Percentiles rank a stretch among this genome's conserved stretches.
phyloP scores from a whole-genome alignment of 2,888 invertebrate genomes.

The Cosmia trapezina region DNA sequence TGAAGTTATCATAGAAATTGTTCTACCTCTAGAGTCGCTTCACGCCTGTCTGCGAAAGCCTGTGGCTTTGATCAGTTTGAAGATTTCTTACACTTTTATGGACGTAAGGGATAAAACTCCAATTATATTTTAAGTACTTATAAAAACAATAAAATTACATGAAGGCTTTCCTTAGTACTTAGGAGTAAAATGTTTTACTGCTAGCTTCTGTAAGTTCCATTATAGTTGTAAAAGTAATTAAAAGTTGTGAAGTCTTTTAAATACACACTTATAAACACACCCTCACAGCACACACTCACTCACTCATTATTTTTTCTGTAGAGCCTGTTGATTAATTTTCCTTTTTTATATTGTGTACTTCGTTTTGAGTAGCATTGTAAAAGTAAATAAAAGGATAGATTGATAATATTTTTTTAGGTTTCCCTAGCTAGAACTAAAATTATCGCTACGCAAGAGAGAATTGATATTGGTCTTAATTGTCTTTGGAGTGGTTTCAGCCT shows the following conservation, averaged over 20 bases:
- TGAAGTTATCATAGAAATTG: too few relatives aligned
- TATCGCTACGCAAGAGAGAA: too few relatives aligned
- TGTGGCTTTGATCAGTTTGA: not conserved
- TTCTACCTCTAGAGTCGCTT: too few relatives aligned
- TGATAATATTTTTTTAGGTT: too few relatives aligned
- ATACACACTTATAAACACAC: too few relatives aligned
- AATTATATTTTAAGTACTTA: constrained; percentile 23
- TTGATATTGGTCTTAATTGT: too few relatives aligned
- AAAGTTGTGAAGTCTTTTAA: constrained; percentile 18
- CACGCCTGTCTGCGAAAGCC: too few relatives aligned
- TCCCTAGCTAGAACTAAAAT: too few relatives aligned
- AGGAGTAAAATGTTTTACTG: constrained; percentile 31
- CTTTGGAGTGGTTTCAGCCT: not conserved
- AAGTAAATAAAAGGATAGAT: too few relatives aligned
- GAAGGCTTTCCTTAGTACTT: not conserved
- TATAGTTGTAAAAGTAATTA: constrained; percentile 34
- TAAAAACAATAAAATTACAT: constrained; percentile 16
- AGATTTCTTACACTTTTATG: not conserved
- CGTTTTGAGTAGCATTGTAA: too few relatives aligned
- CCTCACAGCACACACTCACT: too few relatives aligned
- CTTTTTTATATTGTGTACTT: not conserved
- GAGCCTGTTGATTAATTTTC: constrained; percentile 2
- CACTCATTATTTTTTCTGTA: too few relatives aligned
- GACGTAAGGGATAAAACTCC: constrained; percentile 16
- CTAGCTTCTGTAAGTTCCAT: constrained; percentile 40